Conservation (phyloP, 2,113 vertebrate genomes). For the Sinocyclocheilus rhinocerous region DNA sequence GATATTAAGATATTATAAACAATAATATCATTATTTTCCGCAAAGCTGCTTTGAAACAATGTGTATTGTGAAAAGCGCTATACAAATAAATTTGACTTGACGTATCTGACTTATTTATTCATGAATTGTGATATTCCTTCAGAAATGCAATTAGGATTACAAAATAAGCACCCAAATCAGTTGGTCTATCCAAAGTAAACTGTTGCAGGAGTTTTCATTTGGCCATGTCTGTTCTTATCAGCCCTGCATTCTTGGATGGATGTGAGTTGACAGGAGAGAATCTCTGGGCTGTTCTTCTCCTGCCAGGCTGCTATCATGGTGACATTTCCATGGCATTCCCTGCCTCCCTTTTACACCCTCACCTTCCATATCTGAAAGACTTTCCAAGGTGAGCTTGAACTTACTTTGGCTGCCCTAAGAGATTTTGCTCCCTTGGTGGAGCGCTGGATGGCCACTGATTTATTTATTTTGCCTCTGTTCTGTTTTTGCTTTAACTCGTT, state of each 20-base stretch:
- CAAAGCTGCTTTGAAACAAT: not conserved
- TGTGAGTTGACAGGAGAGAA: slow-evolving; percentile 20
- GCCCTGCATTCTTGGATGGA: not conserved
- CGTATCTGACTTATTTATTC: not conserved
- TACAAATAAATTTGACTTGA: not conserved
- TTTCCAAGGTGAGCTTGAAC: slow-evolving; percentile 59
- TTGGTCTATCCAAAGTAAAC: slow-evolving; percentile 9
- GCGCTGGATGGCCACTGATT: slow-evolving; percentile 58
- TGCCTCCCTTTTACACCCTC: slow-evolving; percentile 49
- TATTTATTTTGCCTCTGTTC: slow-evolving; percentile 40
- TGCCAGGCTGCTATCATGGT: slow-evolving; percentile 44
- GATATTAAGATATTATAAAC: not conserved
- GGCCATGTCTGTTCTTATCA: slow-evolving; percentile 49
- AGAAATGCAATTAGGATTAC: not conserved
- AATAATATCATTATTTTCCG: not conserved
- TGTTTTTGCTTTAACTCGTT: slow-evolving; percentile 45
- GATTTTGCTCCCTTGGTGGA: slow-evolving; percentile 55
- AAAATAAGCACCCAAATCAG: slow-evolving; percentile 13
- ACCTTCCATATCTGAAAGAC: slow-evolving; percentile 45
- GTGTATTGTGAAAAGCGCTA: not conserved
- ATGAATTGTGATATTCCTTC: not conserved
- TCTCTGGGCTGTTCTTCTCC: not conserved
- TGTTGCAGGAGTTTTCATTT: slow-evolving; percentile 40
- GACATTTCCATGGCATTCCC: slow-evolving; percentile 75
- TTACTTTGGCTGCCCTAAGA: slow-evolving; percentile 53